phyloP scores from a whole-genome alignment of 2,888 invertebrate genomes.

The Andrena haemorrhoa region DNA sequence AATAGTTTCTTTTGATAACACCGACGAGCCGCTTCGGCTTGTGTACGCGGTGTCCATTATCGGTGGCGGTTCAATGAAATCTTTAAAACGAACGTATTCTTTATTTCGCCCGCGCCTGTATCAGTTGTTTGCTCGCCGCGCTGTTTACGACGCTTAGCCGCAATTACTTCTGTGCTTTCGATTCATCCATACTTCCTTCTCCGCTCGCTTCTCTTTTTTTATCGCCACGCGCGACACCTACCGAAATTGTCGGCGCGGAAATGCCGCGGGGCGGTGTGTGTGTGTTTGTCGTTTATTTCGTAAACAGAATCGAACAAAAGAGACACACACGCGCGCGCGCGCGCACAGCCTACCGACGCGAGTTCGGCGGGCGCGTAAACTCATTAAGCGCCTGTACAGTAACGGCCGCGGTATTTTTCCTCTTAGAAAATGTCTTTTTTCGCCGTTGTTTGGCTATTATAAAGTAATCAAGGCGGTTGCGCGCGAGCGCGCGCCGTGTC shows the following conservation, averaged over 20 bases:
- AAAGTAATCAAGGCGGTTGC: constrained; percentile 46
- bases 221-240: constrained; percentile 21
- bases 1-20: constrained; percentile 81
- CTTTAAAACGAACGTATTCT: constrained; percentile 76
- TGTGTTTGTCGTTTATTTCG: constrained; percentile 43
- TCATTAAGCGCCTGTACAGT: constrained; percentile 44
- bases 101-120: constrained; percentile 75
- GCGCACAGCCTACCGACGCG: neutral
- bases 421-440: constrained; percentile 37
- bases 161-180: constrained; percentile 63
- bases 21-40: constrained; percentile 58
- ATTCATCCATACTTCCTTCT: constrained; percentile 18
- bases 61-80: constrained; percentile 79
- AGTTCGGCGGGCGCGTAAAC: constrained; percentile 26
- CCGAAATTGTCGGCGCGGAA: constrained; percentile 48
- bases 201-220: neutral
- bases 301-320: constrained; percentile 44
- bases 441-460: constrained; percentile 58
- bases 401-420: constrained; percentile 39
- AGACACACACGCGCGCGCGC: neutral
- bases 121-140: constrained; percentile 80
- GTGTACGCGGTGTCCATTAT: constrained; percentile 71
- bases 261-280: constrained; percentile 9
- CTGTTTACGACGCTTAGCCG: constrained; percentile 76
- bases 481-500: neutral